Evolutionary conservation across 2,797 vertebrate genomes (phyloP).

Genomic region (Enteromius thamalakanensis): DNA sequence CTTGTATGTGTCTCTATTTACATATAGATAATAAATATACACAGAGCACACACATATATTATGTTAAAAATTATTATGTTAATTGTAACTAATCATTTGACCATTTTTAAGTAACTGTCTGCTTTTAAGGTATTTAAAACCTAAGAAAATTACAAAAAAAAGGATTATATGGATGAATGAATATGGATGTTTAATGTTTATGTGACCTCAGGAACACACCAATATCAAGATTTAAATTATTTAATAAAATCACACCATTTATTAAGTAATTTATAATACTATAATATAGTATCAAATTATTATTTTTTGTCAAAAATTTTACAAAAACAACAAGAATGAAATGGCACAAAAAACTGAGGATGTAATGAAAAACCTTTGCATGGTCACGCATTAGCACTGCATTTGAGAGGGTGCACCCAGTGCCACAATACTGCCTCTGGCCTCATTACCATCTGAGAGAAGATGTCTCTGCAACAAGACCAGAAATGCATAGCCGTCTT

Average conservation of each 20-base stretch:
- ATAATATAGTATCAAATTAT: no score
- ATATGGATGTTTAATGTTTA: neutral
- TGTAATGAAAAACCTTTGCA: slow-evolving; percentile 29
- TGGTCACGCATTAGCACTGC: slow-evolving; percentile 38
- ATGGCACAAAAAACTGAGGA: neutral
- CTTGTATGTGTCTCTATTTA: no score
- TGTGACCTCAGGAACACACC: neutral
- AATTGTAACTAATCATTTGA: no score
- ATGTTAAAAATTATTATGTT: no score
- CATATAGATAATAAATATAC: no score
- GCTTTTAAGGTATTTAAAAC: neutral
- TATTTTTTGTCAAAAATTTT: no score
- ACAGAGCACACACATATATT: no score
- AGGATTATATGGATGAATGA: neutral
- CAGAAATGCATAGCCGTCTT: slow-evolving; percentile 1
- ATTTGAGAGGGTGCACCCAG: slow-evolving; percentile 32
- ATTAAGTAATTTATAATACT: no score
- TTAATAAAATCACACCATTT: neutral
- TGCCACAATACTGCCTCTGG: slow-evolving; percentile 34
- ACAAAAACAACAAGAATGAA: neutral
- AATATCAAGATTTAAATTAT: neutral
- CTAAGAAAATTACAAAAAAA: neutral
- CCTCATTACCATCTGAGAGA: slow-evolving; percentile 49
- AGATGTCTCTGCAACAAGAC: slow-evolving; percentile 18
- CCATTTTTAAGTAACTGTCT: neutral